These are phyloP conservation scores for Callithrix jacchus DNA, from an alignment of 2,113 vertebrate genomes.

Conservation along the genomic window DNA sequence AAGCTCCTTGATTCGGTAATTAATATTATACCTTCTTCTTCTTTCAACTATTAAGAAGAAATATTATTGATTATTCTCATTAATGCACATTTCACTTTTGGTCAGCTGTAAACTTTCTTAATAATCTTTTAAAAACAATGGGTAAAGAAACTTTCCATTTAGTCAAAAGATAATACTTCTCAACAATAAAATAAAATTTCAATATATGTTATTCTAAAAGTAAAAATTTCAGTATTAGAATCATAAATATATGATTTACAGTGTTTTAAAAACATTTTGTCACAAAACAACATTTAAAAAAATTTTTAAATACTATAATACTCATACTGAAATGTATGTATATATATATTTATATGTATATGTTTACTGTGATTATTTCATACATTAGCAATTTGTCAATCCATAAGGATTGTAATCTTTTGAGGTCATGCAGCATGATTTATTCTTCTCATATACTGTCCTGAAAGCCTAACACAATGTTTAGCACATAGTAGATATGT, in stretches of 20 bases:
- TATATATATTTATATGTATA: not conserved
- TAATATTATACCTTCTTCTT: slow-evolving; percentile 98
- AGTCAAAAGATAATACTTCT: not conserved
- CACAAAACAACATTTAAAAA: not conserved
- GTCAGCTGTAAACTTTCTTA: slow-evolving; percentile 57
- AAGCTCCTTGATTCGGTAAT: slow-evolving; percentile 99
- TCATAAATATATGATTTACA: not conserved
- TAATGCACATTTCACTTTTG: slow-evolving; percentile 54
- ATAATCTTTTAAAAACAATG: slow-evolving; percentile 34
- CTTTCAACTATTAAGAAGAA: slow-evolving; percentile 93
- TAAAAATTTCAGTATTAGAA: not conserved
- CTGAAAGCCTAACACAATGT: not conserved
- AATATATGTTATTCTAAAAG: not conserved
- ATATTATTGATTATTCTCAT: slow-evolving; percentile 77
- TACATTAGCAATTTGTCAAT: not conserved
- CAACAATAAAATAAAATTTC: slow-evolving; percentile 44
- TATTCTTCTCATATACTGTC: not conserved
- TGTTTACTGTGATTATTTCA: not conserved
- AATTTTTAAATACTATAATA: not conserved
- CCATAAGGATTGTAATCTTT: not conserved
- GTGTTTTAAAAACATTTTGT: not conserved
- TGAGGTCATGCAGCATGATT: not conserved
- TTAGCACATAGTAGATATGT: not conserved
- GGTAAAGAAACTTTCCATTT: not conserved
- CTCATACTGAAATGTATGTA: not conserved